Evolutionary conservation across 1,140 invertebrate species (phyloP).

Genomic region (Bursaphelenchus mucronatus): DNA sequence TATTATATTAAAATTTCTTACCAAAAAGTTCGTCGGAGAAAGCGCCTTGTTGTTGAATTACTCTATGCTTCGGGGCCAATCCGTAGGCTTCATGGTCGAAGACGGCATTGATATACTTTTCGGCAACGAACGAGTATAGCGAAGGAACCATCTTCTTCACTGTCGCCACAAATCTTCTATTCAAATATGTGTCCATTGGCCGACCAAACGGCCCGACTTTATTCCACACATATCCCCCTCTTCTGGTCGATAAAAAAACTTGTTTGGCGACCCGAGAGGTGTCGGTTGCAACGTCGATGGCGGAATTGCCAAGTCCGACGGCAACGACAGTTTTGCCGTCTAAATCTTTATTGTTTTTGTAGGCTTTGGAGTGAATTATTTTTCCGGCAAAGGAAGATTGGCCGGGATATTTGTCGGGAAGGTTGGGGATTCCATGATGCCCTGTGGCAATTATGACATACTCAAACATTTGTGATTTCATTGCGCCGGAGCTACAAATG

Average conservation of each 20-base stretch:
- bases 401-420: slow-evolving; percentile 49
- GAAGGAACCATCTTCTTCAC: slow-evolving; percentile 19
- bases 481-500: slow-evolving; percentile 26
- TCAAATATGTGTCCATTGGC: slow-evolving; percentile 28
- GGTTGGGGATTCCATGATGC: slow-evolving; percentile 60
- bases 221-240: slow-evolving; percentile 64
- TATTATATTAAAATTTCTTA: neutral
- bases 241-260: slow-evolving; percentile 64
- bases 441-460: slow-evolving; percentile 55
- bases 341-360: slow-evolving; percentile 51
- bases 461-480: slow-evolving; percentile 61
- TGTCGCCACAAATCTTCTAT: slow-evolving; percentile 15
- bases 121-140: slow-evolving; percentile 56
- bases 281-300: slow-evolving; percentile 65
- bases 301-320: slow-evolving; percentile 66
- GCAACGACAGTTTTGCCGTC: slow-evolving; percentile 62
- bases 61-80: slow-evolving; percentile 62
- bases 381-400: slow-evolving; percentile 62
- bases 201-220: slow-evolving; percentile 60
- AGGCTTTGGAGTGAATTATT: slow-evolving; percentile 62
- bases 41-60: slow-evolving; percentile 55
- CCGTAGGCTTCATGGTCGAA: slow-evolving; percentile 64
- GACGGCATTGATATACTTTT: slow-evolving; percentile 51
- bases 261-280: slow-evolving; percentile 61
- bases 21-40: slow-evolving; percentile 10